Evolutionary conservation across 2,888 invertebrate genomes (phyloP).

Genomic region (Neocrepidodera transversa): DNA sequence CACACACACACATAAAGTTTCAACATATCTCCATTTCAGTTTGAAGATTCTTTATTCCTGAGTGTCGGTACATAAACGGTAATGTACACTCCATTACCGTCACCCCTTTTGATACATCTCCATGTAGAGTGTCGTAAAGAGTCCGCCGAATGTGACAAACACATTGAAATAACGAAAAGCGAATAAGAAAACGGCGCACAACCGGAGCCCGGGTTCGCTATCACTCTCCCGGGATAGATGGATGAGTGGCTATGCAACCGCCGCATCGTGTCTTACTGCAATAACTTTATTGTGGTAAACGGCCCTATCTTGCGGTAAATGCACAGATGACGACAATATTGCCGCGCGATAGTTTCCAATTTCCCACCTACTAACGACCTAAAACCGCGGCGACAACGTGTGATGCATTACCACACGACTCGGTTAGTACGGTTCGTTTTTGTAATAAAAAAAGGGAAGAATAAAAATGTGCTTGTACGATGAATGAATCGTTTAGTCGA

Average conservation of each 20-base stretch:
- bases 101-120: constrained; percentile 5
- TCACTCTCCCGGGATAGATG: constrained; percentile 18
- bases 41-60: constrained; percentile 8
- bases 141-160: constrained; percentile 17
- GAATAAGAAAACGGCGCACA: constrained; percentile 11
- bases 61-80: constrained; percentile 10
- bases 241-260: constrained; percentile 2
- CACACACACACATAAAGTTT: no score
- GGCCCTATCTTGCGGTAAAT: constrained; percentile 34
- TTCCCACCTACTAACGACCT: constrained; percentile 39
- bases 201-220: constrained; percentile 12
- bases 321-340: constrained; percentile 45
- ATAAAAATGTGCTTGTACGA: no score
- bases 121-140: constrained; percentile 16
- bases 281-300: constrained; percentile 34
- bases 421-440: no score
- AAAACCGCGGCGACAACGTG: constrained; percentile 37
- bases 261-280: constrained; percentile 24
- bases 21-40: constrained; percentile 5
- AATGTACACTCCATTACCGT: constrained; percentile 14
- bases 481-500: no score
- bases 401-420: constrained; percentile 40
- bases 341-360: constrained; percentile 36
- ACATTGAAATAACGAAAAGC: constrained; percentile 17
- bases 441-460: no score